Percentiles rank a stretch among this genome's conserved stretches.
phyloP scores from a whole-genome alignment of 2,113 vertebrate species.

The Ceyx melanurus region DNA sequence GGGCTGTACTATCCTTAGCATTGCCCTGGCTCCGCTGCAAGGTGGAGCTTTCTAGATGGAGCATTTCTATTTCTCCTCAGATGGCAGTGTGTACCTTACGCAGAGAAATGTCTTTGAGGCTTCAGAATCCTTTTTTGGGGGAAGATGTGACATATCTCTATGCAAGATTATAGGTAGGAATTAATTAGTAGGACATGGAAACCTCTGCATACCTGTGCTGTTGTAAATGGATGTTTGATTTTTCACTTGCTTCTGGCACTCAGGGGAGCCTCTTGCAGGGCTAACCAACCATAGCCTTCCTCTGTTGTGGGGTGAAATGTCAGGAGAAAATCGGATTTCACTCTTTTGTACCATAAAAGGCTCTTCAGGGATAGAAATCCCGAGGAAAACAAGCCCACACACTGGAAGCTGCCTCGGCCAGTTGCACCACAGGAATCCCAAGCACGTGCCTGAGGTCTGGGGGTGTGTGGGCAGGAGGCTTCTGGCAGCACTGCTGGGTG shows the following conservation, averaged over 20 bases:
- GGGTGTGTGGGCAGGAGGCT: accelerated
- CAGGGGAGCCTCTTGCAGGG: not conserved
- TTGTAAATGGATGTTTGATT: not conserved
- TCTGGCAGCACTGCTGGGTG: not conserved
- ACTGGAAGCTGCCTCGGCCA: not conserved
- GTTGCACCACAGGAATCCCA: not conserved
- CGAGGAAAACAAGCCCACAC: not conserved
- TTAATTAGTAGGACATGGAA: not conserved
- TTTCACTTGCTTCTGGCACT: not conserved
- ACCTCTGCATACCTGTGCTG: not conserved
- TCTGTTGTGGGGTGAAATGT: not conserved
- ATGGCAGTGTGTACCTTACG: not conserved
- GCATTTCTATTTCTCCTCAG: accelerated
- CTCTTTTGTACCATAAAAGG: constrained; percentile 44
- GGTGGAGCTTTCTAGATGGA: not conserved
- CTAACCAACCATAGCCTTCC: not conserved
- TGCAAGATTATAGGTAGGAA: not conserved
- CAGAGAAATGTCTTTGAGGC: not conserved
- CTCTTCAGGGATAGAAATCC: not conserved
- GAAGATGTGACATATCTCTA: not conserved
- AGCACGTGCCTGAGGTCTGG: not conserved
- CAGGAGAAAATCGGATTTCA: not conserved
- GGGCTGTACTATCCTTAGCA: not conserved
- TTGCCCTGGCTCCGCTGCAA: not conserved
- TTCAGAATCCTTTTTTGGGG: not conserved